Percentiles rank a stretch among this genome's conserved stretches.
phyloP scores from a whole-genome alignment of 2,113 vertebrate genomes.

The Fregata magnificens region DNA sequence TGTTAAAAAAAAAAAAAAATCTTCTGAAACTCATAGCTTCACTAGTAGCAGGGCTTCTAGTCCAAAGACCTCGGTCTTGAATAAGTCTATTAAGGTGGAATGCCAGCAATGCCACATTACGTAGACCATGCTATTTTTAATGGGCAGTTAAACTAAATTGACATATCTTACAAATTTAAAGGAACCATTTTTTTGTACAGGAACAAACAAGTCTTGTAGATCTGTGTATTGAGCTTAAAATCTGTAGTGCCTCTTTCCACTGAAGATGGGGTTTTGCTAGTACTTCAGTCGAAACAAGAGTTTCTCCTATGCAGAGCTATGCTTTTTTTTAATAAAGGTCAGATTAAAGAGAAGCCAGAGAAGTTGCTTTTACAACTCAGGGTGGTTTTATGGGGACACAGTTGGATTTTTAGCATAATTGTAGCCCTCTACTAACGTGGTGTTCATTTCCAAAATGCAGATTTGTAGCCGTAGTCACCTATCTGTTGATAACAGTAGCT shows the following conservation, averaged over 20 bases:
- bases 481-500: background rate
- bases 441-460: background rate
- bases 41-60: background rate
- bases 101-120: background rate
- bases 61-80: background rate
- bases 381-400: background rate
- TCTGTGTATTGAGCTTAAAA: background rate
- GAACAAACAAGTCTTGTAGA: background rate
- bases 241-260: background rate
- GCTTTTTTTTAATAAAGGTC: background rate
- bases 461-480: background rate
- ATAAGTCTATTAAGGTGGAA: background rate
- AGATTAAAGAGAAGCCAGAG: background rate
- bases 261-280: background rate
- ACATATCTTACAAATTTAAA: background rate
- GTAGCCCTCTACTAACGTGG: background rate
- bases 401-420: background rate
- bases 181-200: background rate
- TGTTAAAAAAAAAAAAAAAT: background rate
- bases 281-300: background rate
- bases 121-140: background rate
- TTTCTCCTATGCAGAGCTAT: background rate
- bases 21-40: background rate
- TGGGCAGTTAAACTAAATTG: background rate
- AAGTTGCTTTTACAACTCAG: background rate